Evolutionary conservation across 2,888 invertebrate species (phyloP).

Genomic region (Ophion slaviceki): DNA sequence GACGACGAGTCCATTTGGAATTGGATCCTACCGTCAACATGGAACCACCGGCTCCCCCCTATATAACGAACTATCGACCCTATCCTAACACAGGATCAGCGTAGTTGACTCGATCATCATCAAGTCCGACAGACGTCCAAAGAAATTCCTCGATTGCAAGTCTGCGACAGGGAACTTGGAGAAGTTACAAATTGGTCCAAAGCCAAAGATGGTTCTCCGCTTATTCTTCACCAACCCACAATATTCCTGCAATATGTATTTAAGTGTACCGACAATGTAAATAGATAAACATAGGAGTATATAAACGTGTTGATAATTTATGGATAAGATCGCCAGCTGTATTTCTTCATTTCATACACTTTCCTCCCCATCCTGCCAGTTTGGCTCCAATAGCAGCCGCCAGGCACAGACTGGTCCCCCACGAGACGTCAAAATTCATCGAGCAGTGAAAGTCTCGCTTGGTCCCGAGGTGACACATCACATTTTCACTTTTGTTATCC

Average conservation of each 20-base stretch:
- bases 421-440: constrained; percentile 19
- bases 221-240: neutral
- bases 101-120: neutral
- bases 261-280: constrained; percentile 64
- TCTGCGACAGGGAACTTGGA: neutral
- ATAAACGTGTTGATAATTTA: constrained; percentile 67
- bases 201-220: constrained; percentile 31
- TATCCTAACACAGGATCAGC: constrained; percentile 24
- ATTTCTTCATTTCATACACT: neutral
- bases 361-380: neutral
- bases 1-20: constrained; percentile 71
- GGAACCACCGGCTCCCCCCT: constrained; percentile 50
- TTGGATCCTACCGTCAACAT: constrained; percentile 66
- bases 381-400: neutral
- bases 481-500: constrained; percentile 59
- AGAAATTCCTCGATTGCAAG: constrained; percentile 35
- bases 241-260: constrained; percentile 6
- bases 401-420: constrained; percentile 14
- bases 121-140: constrained; percentile 38
- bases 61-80: constrained; percentile 20
- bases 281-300: constrained; percentile 69
- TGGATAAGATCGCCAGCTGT: constrained; percentile 17
- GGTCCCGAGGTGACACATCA: constrained; percentile 36
- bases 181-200: constrained; percentile 14
- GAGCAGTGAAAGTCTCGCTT: constrained; percentile 57